phyloP scores from a whole-genome alignment of 1,140 invertebrate species.

The Aphelenchoides besseyi region DNA sequence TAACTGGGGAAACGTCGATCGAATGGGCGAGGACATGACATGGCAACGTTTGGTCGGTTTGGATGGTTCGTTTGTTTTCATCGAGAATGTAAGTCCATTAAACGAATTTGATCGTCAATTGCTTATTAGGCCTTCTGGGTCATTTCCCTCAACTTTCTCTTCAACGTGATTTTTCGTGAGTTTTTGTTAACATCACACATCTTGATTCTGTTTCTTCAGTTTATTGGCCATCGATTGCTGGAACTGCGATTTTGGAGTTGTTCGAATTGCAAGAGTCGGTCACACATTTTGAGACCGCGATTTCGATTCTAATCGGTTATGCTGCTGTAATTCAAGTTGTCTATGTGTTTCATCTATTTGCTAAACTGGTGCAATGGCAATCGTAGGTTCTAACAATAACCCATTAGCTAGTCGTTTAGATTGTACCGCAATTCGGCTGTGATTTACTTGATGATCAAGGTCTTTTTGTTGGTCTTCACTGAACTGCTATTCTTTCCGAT shows the following conservation, averaged over 20 bases:
- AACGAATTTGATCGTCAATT: no score
- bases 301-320: slow-evolving; percentile 73
- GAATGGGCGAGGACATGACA: slow-evolving; percentile 91
- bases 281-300: slow-evolving; percentile 72
- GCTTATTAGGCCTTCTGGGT: slow-evolving; percentile 81
- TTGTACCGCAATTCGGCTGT: slow-evolving; percentile 80
- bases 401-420: slow-evolving; percentile 28
- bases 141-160: slow-evolving; percentile 89
- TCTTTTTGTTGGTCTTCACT: slow-evolving; percentile 80
- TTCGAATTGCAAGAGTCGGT: slow-evolving; percentile 73
- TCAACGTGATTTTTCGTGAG: slow-evolving; percentile 75
- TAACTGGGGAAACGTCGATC: slow-evolving; percentile 77
- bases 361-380: slow-evolving; percentile 72
- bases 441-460: slow-evolving; percentile 94
- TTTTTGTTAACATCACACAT: slow-evolving; percentile 23
- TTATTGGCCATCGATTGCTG: slow-evolving; percentile 92
- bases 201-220: slow-evolving; percentile 70
- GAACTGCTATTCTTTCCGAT: slow-evolving; percentile 94
- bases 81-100: slow-evolving; percentile 76
- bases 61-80: slow-evolving; percentile 90
- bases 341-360: slow-evolving; percentile 64
- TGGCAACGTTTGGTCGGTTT: slow-evolving; percentile 92
- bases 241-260: slow-evolving; percentile 75
- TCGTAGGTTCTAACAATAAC: slow-evolving; percentile 65
- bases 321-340: slow-evolving; percentile 70